Conservation (phyloP, 2,888 invertebrate genomes). For the Melieria crassipennis region DNA sequence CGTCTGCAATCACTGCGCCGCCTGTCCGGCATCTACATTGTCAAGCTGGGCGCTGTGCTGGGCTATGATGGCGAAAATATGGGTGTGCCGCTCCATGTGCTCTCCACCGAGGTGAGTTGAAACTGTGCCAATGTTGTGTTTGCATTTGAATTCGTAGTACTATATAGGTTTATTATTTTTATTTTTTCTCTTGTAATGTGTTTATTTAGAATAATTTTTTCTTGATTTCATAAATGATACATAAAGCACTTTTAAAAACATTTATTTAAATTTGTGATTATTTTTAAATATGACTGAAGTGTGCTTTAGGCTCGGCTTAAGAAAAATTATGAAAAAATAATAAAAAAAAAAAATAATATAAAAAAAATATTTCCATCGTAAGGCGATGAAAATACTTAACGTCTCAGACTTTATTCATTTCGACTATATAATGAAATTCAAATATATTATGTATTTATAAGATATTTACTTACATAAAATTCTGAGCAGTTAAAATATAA, state of each 20-base stretch:
- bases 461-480: too few relatives aligned
- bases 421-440: not conserved
- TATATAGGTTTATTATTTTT: not conserved
- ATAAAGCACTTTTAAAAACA: too few relatives aligned
- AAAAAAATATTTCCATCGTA: too few relatives aligned
- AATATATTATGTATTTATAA: too few relatives aligned
- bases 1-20: conserved; percentile 84
- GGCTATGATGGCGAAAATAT: conserved; percentile 75
- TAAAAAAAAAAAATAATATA: too few relatives aligned
- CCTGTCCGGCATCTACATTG: conserved; percentile 83
- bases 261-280: too few relatives aligned
- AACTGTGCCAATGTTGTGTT: not conserved
- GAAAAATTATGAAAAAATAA: too few relatives aligned
- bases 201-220: conserved; percentile 3
- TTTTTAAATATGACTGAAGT: too few relatives aligned
- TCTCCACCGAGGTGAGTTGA: conserved; percentile 70
- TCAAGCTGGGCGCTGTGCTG: conserved; percentile 82
- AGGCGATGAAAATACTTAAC: too few relatives aligned
- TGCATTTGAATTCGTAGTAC: not conserved
- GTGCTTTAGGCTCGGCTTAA: too few relatives aligned
- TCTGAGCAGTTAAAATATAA: too few relatives aligned
- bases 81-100: conserved; percentile 67
- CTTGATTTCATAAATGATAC: not conserved
- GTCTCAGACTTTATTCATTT: not conserved
- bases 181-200: not conserved